Evolutionary conservation across 2,888 invertebrate genomes (phyloP), one percentile per base, ranked within the genome.

Genomic region (Colletes collaris): DNA sequence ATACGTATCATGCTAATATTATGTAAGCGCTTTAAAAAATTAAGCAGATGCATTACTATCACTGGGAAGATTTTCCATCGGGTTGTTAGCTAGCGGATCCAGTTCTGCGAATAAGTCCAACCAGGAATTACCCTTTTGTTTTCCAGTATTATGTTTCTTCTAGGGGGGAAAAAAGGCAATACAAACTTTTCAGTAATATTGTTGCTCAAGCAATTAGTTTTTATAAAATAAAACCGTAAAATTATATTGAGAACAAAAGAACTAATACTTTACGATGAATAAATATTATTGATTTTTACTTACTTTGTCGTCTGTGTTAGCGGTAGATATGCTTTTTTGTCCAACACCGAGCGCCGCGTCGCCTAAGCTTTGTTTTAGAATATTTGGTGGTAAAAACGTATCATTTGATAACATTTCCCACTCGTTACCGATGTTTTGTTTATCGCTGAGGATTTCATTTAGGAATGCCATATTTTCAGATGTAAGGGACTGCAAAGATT

Each of bases 31-130:
- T 64, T 67, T 13, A 62, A 13, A 63, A 64, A 69, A 64, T 88
- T 92, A 93, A 87, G 91, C 93, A 68, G 92, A 89, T 75, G 92
- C 91, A 74, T 91, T 91, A 66, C 87, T 88, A 56, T 90, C 88
- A 76, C 88, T 90, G 35, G 85, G 86, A 37, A 91, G 83, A 81
- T 86, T 91, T 63, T 93, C 92, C 84, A 92, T 89, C 86, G 97
- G 97, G 55, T 97, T 97, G 93, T 98, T 98, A 11, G 97, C 96
- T 50, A 98, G 94, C 0, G 98, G 98, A 94, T 99, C 98, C 75
- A 99, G 93, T 93, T 98, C 98, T 53, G 98, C 97, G 94, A 99
- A 98, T 69, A 98, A 94, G 93, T 97, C 97, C 91, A 97, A 96
- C 98, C 98, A 99, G 2, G 94, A 90, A 79, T 95, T 95, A 86